Evolutionary conservation across 2,113 vertebrate genomes (phyloP).

Genomic region (Oxyura jamaicensis): DNA sequence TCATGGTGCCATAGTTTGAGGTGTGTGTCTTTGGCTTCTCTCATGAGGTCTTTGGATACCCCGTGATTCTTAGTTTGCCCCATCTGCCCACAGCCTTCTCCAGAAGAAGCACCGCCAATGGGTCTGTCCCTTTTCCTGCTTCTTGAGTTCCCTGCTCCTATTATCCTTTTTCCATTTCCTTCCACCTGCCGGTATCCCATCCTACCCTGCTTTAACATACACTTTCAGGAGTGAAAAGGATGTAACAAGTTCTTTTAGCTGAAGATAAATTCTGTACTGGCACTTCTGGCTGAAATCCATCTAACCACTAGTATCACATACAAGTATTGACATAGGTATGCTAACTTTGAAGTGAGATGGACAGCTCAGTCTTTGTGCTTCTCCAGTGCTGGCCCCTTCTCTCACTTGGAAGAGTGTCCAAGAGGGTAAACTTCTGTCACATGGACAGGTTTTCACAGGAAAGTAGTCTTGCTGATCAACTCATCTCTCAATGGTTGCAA

Average conservation of each 20-base stretch:
- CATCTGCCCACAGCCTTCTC: background rate
- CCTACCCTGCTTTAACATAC: background rate
- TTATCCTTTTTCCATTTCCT: background rate
- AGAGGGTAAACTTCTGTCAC: background rate
- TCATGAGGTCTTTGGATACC: background rate
- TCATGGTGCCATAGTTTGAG: background rate
- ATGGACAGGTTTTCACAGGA: background rate
- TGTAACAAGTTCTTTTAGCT: background rate
- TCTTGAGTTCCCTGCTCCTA: background rate
- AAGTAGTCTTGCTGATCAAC: background rate
- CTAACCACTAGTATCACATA: background rate
- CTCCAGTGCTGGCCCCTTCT: background rate
- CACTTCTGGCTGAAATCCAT: background rate
- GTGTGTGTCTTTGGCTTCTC: background rate
- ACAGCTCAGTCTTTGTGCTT: background rate
- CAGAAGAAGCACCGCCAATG: background rate
- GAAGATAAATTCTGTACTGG: background rate
- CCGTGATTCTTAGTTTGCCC: background rate
- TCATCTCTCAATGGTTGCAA: background rate
- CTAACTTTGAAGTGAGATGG: background rate
- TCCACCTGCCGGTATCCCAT: background rate
- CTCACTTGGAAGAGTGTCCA: background rate
- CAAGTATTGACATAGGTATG: background rate
- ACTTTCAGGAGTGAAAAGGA: background rate
- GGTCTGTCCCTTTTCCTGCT: background rate